These are phyloP conservation scores for Sinella curviseta DNA, from an alignment of 1,140 invertebrate species.

Conservation along the genomic window DNA sequence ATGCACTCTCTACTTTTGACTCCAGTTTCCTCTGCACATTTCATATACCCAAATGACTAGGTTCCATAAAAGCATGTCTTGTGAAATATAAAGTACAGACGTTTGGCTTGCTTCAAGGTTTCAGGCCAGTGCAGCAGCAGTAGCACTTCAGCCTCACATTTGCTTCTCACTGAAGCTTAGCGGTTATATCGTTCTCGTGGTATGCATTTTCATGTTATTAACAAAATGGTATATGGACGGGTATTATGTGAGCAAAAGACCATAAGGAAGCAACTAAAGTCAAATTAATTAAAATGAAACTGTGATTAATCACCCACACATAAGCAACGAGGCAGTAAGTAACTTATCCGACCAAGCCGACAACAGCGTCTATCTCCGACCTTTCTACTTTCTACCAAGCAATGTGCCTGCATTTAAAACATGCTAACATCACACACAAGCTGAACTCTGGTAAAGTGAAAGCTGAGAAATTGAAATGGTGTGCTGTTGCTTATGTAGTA, in stretches of 20 bases:
- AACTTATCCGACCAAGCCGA: not conserved
- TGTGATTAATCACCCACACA: constrained; percentile 12
- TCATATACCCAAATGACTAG: too few relatives aligned
- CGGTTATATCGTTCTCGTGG: too few relatives aligned
- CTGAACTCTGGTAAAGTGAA: not conserved
- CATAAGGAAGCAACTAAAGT: not conserved
- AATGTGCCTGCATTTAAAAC: not conserved
- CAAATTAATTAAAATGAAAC: constrained; percentile 12
- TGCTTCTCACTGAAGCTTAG: too few relatives aligned
- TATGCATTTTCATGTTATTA: too few relatives aligned
- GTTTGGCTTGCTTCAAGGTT: too few relatives aligned
- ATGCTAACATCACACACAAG: not conserved
- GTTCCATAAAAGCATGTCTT: too few relatives aligned
- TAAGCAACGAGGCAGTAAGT: not conserved
- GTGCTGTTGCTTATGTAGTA: not conserved
- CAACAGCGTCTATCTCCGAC: not conserved
- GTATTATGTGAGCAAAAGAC: not conserved
- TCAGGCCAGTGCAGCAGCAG: too few relatives aligned
- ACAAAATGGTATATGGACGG: too few relatives aligned
- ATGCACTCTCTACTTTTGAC: too few relatives aligned
- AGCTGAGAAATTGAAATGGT: not conserved
- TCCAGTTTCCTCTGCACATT: too few relatives aligned
- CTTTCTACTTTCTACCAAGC: not conserved
- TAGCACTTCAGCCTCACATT: too few relatives aligned
- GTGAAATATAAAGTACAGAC: too few relatives aligned